Conservation (phyloP, 2,113 vertebrate genomes). For the Boulengeromyrus knoepffleri region DNA sequence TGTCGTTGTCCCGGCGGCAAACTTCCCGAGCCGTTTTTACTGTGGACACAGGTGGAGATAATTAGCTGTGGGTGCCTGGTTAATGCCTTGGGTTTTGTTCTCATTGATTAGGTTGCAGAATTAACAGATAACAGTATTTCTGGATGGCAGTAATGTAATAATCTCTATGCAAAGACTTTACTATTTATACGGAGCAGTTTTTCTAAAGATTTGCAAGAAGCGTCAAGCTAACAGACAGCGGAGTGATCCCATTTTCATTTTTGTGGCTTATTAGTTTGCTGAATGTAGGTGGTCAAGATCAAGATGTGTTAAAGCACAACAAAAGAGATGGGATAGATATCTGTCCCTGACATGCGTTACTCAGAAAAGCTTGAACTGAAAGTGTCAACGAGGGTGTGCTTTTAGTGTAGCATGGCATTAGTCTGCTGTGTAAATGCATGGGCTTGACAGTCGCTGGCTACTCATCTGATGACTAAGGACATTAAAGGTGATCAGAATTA, state of each 20-base stretch:
- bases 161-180: background rate
- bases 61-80: conserved; percentile 22
- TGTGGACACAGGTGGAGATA: conserved; percentile 6
- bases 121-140: background rate
- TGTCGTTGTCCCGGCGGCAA: conserved; percentile 21
- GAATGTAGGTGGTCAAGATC: background rate
- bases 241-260: background rate
- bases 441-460: background rate
- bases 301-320: background rate
- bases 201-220: background rate
- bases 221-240: background rate
- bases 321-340: background rate
- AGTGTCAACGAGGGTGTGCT: background rate
- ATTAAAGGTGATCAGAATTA: background rate
- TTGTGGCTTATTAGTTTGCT: background rate
- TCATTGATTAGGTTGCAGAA: background rate
- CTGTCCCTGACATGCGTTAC: background rate
- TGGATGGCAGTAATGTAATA: background rate
- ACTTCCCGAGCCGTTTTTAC: conserved; percentile 24
- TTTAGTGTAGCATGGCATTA: background rate
- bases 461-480: background rate
- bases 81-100: conserved; percentile 23
- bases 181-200: background rate
- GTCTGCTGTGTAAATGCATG: background rate
- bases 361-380: background rate